Evolutionary conservation across 2,888 invertebrate genomes (phyloP), one percentile per base, ranked within the genome.

Genomic region (Eupithecia vulgata): DNA sequence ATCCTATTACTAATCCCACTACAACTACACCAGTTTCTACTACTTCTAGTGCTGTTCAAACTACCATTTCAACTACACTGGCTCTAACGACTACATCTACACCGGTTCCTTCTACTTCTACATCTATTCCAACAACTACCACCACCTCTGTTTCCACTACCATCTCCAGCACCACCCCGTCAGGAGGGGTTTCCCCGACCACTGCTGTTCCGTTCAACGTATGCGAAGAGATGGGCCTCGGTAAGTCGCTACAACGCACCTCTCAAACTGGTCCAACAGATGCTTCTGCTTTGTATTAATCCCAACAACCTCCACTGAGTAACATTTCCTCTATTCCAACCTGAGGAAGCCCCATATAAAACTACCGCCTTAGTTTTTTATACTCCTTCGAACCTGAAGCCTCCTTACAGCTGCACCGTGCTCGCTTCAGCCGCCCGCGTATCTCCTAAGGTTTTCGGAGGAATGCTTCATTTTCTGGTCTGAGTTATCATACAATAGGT

Each of bases 211-310:
- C 59, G 59, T 59, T 59, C 30, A 59, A 59, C 30, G 59, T 59
- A 7, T 59, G 59, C 15, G 59, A 59, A 30, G 59, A 59, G 59
- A 59, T 59, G 59, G 59, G 30, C 30, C 59, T 59, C 15, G 59
- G 59, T 59, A 59, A 59, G 57, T 57, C 25, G 17, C 4, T 57
- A 17, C 42, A 6, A 5, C 30, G 15, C 6, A 30, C 30, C 8
- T 52, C 52, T 52, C 21, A 52, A 52, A 52, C 52, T 52, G 52
- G 4, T 21, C 21, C 21, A 52, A 21, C 52, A 21, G 21, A 8
- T 52, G 10, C 8, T 52, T 10, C 10, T 21, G 3, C 21, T 52
- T 21, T 52, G 21, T 10, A 21, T 52, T 48, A 8, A 6, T n/a
- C n/a, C n/a, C 21, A 21, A 21, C 21, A 21, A 21, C 21, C 52